These are phyloP conservation scores for Chydorus sphaericus DNA, from an alignment of 2,888 invertebrate genomes.

Conservation along the genomic window DNA sequence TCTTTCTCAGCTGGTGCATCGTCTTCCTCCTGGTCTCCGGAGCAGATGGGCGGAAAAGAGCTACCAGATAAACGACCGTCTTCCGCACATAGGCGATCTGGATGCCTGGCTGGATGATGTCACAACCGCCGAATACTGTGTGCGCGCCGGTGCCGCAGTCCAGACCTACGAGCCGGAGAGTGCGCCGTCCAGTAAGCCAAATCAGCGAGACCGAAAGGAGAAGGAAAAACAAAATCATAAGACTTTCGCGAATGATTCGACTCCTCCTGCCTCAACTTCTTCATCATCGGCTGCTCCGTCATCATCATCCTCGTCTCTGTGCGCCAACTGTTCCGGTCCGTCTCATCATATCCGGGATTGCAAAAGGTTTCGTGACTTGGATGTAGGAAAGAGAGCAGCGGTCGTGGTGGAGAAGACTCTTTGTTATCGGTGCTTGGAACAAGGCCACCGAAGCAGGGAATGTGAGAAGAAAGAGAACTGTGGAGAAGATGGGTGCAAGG, in stretches of 20 bases:
- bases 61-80: not conserved
- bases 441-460: not conserved
- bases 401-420: not conserved
- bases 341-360: not conserved
- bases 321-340: not conserved
- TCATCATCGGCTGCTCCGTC: not conserved
- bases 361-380: not conserved
- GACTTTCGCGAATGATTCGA: no score
- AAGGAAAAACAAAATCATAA: no score
- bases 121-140: not conserved
- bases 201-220: not conserved
- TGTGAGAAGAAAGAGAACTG: not conserved
- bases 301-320: not conserved
- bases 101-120: constrained; percentile 2
- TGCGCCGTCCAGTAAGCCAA: not conserved
- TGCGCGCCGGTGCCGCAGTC: not conserved
- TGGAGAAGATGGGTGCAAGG: not conserved
- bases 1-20: not conserved
- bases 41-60: not conserved
- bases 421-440: constrained; percentile 1
- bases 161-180: not conserved
- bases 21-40: not conserved
- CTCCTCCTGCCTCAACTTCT: no score
- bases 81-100: not conserved
- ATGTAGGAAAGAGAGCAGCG: not conserved